phyloP scores from a whole-genome alignment of 2,113 vertebrate genomes.

The Corythoichthys haematopterus region DNA sequence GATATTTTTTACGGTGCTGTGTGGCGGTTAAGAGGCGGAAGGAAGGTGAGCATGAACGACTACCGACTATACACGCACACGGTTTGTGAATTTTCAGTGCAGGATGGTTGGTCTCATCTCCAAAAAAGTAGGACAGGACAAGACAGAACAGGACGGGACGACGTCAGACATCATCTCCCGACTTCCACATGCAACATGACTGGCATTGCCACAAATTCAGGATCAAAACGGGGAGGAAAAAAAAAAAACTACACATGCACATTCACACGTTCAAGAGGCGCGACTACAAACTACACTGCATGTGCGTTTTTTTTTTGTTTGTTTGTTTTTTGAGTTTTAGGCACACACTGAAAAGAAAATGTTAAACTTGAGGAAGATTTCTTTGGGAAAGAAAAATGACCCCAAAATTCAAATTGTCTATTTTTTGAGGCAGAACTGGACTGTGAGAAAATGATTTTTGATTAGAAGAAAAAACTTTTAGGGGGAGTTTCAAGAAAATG shows the following conservation, averaged over 20 bases:
- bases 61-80: constrained; percentile 49
- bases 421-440: background rate
- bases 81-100: constrained; percentile 66
- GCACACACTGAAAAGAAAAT: constrained; percentile 1
- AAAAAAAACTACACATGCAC: constrained; percentile 43
- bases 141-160: background rate
- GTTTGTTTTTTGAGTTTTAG: background rate
- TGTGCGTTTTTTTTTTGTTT: background rate
- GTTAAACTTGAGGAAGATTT: background rate
- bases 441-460: background rate
- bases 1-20: background rate
- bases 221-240: constrained; percentile 24
- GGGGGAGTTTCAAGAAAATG: too few relatives aligned
- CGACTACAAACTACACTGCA: constrained; percentile 11
- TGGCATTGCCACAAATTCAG: background rate
- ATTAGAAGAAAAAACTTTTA: too few relatives aligned
- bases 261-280: constrained; percentile 18
- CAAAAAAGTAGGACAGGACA: constrained; percentile 27
- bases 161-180: background rate
- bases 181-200: background rate
- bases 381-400: background rate
- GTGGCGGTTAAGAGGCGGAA: constrained; percentile 42
- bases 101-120: constrained; percentile 65
- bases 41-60: constrained; percentile 45
- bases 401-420: background rate